A percentile compares a stretch with the other conserved stretches of the same genome.
Evolutionary conservation across 2,113 vertebrate species (phyloP).

Genomic region (Noturus placidus): DNA sequence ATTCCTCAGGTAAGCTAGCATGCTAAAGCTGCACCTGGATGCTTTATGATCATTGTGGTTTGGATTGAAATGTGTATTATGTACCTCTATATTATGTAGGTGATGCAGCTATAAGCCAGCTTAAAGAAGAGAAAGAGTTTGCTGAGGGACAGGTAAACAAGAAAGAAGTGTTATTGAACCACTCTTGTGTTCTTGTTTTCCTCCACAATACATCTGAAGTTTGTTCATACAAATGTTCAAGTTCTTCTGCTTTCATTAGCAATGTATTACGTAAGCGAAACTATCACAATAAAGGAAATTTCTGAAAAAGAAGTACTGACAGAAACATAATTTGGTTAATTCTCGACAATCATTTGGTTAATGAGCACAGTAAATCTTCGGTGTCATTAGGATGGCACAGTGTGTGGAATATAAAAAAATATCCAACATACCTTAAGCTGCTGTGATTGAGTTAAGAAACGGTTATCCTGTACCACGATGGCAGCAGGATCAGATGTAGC

Average conservation of each 20-base stretch:
- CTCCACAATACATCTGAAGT: neutral
- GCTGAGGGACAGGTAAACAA: constrained; percentile 86
- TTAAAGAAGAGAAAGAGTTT: constrained; percentile 83
- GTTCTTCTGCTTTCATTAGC: neutral
- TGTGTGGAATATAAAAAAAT: neutral
- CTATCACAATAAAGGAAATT: neutral
- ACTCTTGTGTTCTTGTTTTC: neutral
- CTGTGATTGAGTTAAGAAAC: neutral
- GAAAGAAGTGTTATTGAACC: neutral
- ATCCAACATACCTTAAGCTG: neutral
- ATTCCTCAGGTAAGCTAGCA: constrained; percentile 58
- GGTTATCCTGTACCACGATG: too few species aligned
- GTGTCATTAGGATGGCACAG: neutral
- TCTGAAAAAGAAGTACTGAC: neutral
- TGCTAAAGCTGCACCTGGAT: neutral
- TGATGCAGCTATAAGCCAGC: constrained; percentile 72
- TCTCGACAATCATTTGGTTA: neutral
- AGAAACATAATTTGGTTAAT: too few species aligned
- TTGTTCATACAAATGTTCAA: neutral
- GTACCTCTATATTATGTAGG: constrained; percentile 61
- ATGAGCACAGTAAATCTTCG: neutral
- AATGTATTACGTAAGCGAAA: neutral
- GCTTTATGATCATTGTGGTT: neutral
- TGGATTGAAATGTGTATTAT: neutral
- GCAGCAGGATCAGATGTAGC: neutral